These are phyloP conservation scores for Myocastor coypus DNA, from an alignment of 2,113 vertebrate species.

Conservation along the genomic window DNA sequence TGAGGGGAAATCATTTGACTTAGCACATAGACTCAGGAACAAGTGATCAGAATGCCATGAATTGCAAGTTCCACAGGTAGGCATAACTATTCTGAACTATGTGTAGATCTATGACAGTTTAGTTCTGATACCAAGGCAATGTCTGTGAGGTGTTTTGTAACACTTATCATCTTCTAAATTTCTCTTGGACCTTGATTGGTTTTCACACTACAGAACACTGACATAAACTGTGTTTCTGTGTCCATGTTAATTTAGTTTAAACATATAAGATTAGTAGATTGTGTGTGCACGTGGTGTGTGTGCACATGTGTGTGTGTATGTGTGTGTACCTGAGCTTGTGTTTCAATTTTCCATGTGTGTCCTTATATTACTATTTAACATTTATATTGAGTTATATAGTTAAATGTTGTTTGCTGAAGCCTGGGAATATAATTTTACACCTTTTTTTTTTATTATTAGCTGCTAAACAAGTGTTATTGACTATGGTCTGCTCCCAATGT, in stretches of 20 bases:
- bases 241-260: background rate
- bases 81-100: background rate
- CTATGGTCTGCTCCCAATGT: background rate
- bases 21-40: background rate
- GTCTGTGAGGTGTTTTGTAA: background rate
- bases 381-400: background rate
- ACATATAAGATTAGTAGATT: background rate
- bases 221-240: background rate
- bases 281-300: background rate
- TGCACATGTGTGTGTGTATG: too few relatives aligned
- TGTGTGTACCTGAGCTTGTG: background rate
- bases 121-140: background rate
- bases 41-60: background rate
- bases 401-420: background rate
- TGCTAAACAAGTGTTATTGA: background rate
- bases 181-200: background rate
- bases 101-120: background rate
- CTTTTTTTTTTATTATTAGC: background rate
- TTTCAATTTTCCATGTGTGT: background rate
- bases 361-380: background rate
- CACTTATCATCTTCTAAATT: background rate
- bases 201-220: background rate
- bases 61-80: background rate
- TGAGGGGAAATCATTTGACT: slow-evolving; percentile 34
- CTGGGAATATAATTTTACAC: background rate